phyloP scores from a whole-genome alignment of 2,797 vertebrate species.

The Arrhamphus sclerolepis region DNA sequence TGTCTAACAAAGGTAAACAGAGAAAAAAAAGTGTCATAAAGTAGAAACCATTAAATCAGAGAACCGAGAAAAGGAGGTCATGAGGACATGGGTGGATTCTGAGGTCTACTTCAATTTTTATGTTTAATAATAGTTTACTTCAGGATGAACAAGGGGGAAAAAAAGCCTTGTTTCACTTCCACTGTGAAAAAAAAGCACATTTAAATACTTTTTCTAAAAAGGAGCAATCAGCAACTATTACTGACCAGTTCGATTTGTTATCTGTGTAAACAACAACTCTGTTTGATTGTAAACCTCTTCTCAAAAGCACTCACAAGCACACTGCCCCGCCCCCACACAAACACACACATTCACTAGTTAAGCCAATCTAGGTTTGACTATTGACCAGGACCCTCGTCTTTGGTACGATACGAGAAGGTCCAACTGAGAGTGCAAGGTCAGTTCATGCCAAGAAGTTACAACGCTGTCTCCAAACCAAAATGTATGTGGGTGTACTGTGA shows the following conservation, averaged over 20 bases:
- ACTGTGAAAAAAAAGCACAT: background rate
- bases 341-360: background rate
- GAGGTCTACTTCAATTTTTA: too few species aligned
- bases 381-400: too few species aligned
- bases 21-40: too few species aligned
- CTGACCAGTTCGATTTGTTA: slow-evolving; percentile 37
- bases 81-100: too few species aligned
- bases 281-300: slow-evolving; percentile 59
- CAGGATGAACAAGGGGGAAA: background rate
- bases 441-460: too few species aligned
- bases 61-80: too few species aligned
- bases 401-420: too few species aligned
- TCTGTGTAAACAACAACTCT: slow-evolving; percentile 43
- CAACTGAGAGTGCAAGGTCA: too few species aligned
- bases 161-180: background rate
- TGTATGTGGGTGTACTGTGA: too few species aligned
- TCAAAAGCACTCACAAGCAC: background rate
- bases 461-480: too few species aligned
- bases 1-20: too few species aligned
- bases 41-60: too few species aligned
- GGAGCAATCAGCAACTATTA: slow-evolving; percentile 4
- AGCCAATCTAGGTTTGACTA: background rate
- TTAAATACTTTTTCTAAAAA: slow-evolving; percentile 9
- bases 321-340: background rate
- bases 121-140: background rate